These are phyloP conservation scores for Parazoanthus atlanticus DNA, from an alignment of 92 coral and sea anemone species.

Conservation along the genomic window DNA sequence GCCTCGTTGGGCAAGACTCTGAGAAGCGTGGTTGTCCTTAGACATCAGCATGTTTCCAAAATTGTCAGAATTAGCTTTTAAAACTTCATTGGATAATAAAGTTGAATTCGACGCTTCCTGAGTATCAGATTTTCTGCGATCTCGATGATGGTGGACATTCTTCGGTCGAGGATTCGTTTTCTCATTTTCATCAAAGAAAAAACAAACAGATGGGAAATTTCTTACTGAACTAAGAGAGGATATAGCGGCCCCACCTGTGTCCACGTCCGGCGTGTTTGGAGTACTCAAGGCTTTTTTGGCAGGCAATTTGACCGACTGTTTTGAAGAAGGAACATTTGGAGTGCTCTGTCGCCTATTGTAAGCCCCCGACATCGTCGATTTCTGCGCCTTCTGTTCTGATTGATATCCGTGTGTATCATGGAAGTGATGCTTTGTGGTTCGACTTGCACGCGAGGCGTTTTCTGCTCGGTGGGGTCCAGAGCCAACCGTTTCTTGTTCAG, in stretches of 20 bases:
- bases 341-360: constrained; percentile 26
- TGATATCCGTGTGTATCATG: background rate
- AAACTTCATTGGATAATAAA: background rate
- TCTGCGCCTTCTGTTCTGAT: background rate
- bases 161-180: background rate
- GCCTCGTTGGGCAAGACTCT: background rate
- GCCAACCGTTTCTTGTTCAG: background rate
- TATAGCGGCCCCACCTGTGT: background rate
- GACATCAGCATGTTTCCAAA: background rate
- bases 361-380: background rate
- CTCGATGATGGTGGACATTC: background rate
- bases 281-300: background rate
- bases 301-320: background rate
- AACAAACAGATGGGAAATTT: background rate
- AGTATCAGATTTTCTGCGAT: background rate
- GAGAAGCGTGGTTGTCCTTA: background rate
- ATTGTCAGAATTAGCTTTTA: background rate
- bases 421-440: background rate
- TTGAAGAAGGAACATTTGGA: background rate
- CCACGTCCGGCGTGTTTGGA: background rate
- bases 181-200: background rate
- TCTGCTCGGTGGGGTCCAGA: background rate
- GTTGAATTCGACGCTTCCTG: background rate
- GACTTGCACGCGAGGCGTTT: background rate
- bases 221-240: background rate